These are phyloP conservation scores for Falco rusticolus DNA, from an alignment of 2,797 vertebrate genomes.

Conservation along the genomic window DNA sequence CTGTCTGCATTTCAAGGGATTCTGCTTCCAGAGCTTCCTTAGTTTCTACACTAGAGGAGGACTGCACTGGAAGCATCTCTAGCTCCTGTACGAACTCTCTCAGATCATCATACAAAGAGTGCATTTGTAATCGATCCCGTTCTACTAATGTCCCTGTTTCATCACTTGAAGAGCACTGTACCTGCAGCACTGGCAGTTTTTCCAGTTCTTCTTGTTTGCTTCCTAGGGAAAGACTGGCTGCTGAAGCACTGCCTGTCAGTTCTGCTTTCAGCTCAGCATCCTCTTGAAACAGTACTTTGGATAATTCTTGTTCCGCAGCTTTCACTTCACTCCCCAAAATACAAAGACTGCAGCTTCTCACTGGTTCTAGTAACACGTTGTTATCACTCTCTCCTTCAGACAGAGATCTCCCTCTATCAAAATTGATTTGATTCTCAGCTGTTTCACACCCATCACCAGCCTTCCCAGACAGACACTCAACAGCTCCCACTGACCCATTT, in stretches of 20 bases:
- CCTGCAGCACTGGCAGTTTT: not conserved
- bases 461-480: not conserved
- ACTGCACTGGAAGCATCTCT: not conserved
- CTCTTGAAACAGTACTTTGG: not conserved
- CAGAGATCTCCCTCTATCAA: not conserved
- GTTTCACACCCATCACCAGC: not conserved
- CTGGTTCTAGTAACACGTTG: not conserved
- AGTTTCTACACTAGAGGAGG: slow-evolving; percentile 8
- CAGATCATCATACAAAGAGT: not conserved
- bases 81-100: not conserved
- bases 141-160: not conserved
- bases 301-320: slow-evolving; percentile 11
- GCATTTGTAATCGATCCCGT: not conserved
- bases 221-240: not conserved
- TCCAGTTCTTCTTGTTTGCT: not conserved
- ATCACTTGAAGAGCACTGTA: not conserved
- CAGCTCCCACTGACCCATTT: not conserved
- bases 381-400: not conserved
- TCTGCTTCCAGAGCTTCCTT: slow-evolving; percentile 29
- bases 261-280: not conserved
- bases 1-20: slow-evolving; percentile 16
- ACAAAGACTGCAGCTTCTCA: not conserved
- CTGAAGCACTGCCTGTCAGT: not conserved
- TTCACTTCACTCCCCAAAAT: not conserved
- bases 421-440: not conserved